Conservation (phyloP, 2,113 vertebrate species). For the Brevimyrus niger region DNA sequence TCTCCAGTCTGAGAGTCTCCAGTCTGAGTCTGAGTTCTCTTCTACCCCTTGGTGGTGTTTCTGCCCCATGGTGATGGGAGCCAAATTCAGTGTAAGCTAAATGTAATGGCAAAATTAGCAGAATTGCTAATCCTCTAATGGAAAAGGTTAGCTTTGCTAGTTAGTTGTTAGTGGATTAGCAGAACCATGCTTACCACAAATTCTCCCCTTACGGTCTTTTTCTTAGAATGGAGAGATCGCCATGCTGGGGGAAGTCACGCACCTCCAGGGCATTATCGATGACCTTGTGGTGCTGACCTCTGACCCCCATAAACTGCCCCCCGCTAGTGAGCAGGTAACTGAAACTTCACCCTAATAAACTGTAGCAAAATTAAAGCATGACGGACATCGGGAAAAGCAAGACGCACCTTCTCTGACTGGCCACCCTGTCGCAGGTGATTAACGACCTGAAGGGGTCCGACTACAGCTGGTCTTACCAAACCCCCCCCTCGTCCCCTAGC, state of each 20-base stretch:
- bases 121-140: background rate
- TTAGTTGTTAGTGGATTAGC: background rate
- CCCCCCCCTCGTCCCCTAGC: slow-evolving; percentile 87
- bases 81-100: background rate
- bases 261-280: slow-evolving; percentile 94
- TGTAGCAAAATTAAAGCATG: background rate
- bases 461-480: slow-evolving; percentile 97
- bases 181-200: background rate
- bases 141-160: background rate
- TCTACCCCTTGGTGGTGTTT: too few relatives aligned
- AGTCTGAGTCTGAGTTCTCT: too few relatives aligned
- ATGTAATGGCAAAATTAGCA: background rate
- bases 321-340: slow-evolving; percentile 88
- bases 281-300: slow-evolving; percentile 83
- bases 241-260: slow-evolving; percentile 95
- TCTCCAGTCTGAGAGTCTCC: too few relatives aligned
- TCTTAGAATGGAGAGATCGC: slow-evolving; percentile 84
- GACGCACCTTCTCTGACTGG: background rate
- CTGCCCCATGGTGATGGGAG: too few relatives aligned
- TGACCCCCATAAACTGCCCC: slow-evolving; percentile 90
- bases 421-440: slow-evolving; percentile 71
- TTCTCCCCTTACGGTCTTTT: background rate
- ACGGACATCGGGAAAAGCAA: background rate
- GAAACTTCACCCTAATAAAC: background rate
- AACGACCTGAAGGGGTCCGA: slow-evolving; percentile 95